These are phyloP conservation scores for Elephas maximus DNA, from an alignment of 2,113 vertebrate genomes.

Conservation along the genomic window DNA sequence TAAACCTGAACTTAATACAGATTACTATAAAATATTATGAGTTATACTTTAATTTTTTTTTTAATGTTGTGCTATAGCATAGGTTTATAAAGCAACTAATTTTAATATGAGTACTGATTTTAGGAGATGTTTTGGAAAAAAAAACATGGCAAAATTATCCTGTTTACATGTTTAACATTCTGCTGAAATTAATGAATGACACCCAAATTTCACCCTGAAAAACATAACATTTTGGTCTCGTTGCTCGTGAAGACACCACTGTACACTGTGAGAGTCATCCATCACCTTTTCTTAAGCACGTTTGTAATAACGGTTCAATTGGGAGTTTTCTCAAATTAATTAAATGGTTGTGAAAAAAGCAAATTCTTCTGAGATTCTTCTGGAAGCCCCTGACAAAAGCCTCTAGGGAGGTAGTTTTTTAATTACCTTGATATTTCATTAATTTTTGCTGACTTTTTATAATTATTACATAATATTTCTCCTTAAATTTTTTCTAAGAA, in stretches of 20 bases:
- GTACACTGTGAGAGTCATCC: conserved; percentile 44
- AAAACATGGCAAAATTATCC: not conserved
- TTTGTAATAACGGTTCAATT: conserved; percentile 57
- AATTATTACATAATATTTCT: conserved; percentile 50
- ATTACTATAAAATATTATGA: not conserved
- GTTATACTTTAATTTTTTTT: not conserved
- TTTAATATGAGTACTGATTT: not conserved
- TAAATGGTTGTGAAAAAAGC: conserved; percentile 72
- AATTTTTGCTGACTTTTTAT: conserved; percentile 80
- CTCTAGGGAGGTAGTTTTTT: conserved; percentile 62
- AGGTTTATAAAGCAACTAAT: conserved; percentile 39
- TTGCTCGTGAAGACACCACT: conserved; percentile 56
- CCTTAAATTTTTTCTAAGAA: conserved; percentile 63
- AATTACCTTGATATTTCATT: conserved; percentile 68
- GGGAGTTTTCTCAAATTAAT: conserved; percentile 81
- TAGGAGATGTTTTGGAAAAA: not conserved
- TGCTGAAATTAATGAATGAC: conserved; percentile 6
- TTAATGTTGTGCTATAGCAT: not conserved
- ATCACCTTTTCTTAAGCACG: conserved; percentile 73
- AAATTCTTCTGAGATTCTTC: conserved; percentile 82
- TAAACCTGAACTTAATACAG: not conserved
- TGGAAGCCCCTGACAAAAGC: conserved; percentile 75
- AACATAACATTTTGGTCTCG: not conserved
- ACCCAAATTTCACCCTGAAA: not conserved
- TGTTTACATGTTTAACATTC: conserved; percentile 25